phyloP scores from a whole-genome alignment of 2,797 vertebrate genomes.

The Myiotriccus ornatus region DNA sequence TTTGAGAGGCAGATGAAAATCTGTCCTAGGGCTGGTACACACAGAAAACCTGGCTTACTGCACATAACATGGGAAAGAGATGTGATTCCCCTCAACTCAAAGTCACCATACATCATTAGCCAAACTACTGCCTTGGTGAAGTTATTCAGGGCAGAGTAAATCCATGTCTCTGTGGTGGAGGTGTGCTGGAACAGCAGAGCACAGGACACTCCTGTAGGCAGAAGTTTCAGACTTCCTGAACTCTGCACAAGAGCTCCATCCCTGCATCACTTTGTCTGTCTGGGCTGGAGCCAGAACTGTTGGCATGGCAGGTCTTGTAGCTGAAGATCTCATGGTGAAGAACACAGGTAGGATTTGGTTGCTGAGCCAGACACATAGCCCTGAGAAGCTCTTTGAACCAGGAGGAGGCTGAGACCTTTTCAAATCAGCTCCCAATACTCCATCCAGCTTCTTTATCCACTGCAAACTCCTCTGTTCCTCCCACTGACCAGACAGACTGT shows the following conservation, averaged over 20 bases:
- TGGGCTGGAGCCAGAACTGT: not conserved
- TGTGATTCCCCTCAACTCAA: not conserved
- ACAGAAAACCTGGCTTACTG: not conserved
- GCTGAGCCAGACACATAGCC: not conserved
- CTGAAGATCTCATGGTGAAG: not conserved
- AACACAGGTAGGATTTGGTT: not conserved
- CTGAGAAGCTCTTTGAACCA: not conserved
- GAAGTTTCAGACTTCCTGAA: not conserved
- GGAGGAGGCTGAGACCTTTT: not conserved
- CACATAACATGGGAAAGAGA: fast-evolving
- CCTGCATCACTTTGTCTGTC: not conserved
- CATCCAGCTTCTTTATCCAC: not conserved
- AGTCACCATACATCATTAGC: not conserved
- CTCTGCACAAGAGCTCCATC: not conserved
- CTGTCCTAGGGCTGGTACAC: not conserved
- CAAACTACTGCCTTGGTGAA: not conserved
- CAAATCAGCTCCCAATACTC: not conserved
- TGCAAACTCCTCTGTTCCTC: not conserved
- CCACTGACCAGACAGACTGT: not conserved
- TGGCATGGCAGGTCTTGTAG: not conserved
- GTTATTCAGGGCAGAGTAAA: not conserved
- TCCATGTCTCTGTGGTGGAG: not conserved
- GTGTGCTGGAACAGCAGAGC: not conserved
- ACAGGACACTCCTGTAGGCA: fast-evolving
- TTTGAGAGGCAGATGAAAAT: conserved; percentile 5